Percentiles rank a stretch among this genome's conserved stretches.
Evolutionary conservation across 2,797 vertebrate species (phyloP).

Genomic region (Triplophysa bombifrons): DNA sequence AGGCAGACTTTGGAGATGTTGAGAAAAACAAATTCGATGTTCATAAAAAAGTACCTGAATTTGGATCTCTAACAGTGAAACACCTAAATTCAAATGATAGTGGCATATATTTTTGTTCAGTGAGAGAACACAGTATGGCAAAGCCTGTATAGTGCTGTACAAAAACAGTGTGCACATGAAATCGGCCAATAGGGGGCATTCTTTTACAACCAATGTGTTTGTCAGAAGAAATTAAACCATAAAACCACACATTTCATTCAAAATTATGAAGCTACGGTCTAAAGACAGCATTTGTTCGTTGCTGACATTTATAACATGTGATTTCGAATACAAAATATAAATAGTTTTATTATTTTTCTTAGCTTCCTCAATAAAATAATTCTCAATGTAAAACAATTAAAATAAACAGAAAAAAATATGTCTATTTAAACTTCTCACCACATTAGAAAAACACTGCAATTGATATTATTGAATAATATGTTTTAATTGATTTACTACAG

Average conservation of each 20-base stretch:
- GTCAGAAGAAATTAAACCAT: not conserved
- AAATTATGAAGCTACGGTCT: not conserved
- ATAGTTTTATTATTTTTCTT: not conserved
- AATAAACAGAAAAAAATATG: too few species aligned
- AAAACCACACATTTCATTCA: not conserved
- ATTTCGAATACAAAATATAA: not conserved
- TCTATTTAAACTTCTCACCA: too few species aligned
- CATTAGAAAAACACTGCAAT: too few species aligned
- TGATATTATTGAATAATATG: too few species aligned
- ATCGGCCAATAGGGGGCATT: conserved; percentile 6
- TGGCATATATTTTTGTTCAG: conserved; percentile 62
- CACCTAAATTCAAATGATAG: conserved; percentile 46
- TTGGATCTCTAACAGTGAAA: conserved; percentile 54
- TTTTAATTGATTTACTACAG: too few species aligned
- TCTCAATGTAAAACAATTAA: too few species aligned
- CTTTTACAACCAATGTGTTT: not conserved
- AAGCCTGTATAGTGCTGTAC: conserved; percentile 32
- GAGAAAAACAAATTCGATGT: conserved; percentile 15
- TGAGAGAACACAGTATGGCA: conserved; percentile 55
- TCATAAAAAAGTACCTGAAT: conserved; percentile 20
- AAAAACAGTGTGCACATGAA: not conserved
- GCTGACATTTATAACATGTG: not conserved
- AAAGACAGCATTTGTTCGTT: not conserved
- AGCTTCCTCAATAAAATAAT: too few species aligned
- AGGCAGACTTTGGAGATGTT: conserved; percentile 40